Base-by-base conservation (phyloP, 2,888 invertebrate genomes). In the Tipula vernalis region DNA sequence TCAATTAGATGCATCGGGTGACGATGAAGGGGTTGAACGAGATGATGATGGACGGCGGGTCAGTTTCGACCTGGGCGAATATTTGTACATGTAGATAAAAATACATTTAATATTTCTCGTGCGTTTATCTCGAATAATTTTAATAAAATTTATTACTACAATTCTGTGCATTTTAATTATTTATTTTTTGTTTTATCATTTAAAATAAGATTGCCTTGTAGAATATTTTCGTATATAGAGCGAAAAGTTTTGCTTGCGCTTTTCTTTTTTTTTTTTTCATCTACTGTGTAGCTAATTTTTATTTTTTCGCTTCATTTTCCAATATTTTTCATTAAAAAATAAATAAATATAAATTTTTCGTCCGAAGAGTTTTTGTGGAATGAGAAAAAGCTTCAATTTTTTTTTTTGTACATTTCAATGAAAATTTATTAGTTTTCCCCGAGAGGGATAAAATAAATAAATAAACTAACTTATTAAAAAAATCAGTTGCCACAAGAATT, bases 381-480 rank as follows among this genome's bases (percentile, higher is more conserved):
- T 28, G 71, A 28, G 71, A 10, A 18, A 18, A 71, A 10, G 71
- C 71, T 71, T 28, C 28, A 71, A 71, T 12, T 71, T 71, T 51
- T 15, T 28, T 28, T 51, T 51, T 6, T 71, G 71, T 71, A 71
- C 10, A 71, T 71, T 28, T 28, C 71, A 71, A 71, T 71, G 71
- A 71, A 71, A 71, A 71, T 71, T 71, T 71, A 71, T 71, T 71
- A 71, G 71, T 71, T 71, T 71, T 28, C 71, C 18, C 28, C 71
- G 71, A 71, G 71, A 28, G 71, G 71, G 71, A 71, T 71, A 51
- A 51, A 51, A 51, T 51, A 71, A 71, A 71, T 71, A 71, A 71
- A 71, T 71, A 71, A 71, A 71, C 71, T 71, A 71, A 71, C 71
- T 71, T 71, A 71, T 71, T 71, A 71, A 71, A 71, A n/a, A 71